Conservation (phyloP, 2,113 vertebrate species). For the Patagioenas fasciata region DNA sequence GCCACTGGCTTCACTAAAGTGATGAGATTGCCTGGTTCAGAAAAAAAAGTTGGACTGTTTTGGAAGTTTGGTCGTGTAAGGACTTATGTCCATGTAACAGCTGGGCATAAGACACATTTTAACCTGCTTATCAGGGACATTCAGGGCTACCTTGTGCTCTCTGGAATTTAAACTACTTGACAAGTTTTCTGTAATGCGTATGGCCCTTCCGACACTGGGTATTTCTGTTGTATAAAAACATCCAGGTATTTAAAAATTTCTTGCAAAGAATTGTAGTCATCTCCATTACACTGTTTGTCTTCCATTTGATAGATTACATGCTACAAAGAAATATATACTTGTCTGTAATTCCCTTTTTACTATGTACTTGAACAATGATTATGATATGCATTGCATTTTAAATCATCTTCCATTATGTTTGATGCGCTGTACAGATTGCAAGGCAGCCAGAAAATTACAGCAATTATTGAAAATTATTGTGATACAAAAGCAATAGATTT, state of each 20-base stretch:
- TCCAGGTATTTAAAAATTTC: background rate
- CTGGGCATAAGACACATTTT: background rate
- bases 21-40: background rate
- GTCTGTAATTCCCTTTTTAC: conserved; percentile 9
- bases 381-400: conserved; percentile 39
- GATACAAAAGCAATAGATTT: conserved; percentile 47
- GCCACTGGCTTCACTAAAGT: background rate
- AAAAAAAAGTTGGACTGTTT: background rate
- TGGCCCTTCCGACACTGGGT: background rate
- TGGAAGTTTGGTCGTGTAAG: background rate
- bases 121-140: background rate
- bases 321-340: conserved; percentile 24
- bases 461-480: conserved; percentile 71
- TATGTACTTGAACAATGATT: background rate
- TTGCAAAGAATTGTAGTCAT: background rate
- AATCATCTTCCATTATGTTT: conserved; percentile 50
- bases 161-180: background rate
- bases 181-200: background rate
- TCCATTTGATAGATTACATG: background rate
- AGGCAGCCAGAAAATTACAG: conserved; percentile 64
- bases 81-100: background rate
- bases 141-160: background rate
- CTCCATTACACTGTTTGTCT: background rate
- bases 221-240: background rate
- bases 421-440: background rate